A percentile compares a stretch with the other conserved stretches of the same genome.
phyloP scores from a whole-genome alignment of 2,113 vertebrate genomes.

The Microcebus ravelobensis region DNA sequence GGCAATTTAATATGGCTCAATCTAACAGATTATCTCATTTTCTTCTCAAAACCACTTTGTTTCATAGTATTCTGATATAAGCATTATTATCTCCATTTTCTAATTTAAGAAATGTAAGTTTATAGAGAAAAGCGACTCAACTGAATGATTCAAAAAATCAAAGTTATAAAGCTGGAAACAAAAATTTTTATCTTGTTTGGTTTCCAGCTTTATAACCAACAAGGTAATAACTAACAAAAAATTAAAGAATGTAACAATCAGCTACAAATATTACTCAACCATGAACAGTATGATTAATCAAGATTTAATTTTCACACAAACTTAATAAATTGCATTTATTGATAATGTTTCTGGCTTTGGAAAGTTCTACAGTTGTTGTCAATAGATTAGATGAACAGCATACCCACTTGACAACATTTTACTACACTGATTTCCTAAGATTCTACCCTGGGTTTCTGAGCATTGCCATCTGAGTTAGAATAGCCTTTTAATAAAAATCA shows the following conservation, averaged over 20 bases:
- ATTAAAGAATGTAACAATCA: background rate
- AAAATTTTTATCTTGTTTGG: background rate
- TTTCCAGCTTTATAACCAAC: background rate
- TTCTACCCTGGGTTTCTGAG: background rate
- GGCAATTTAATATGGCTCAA: background rate
- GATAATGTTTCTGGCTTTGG: background rate
- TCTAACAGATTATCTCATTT: background rate
- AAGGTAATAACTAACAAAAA: background rate
- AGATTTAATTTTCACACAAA: background rate
- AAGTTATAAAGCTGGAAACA: background rate
- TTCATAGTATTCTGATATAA: background rate
- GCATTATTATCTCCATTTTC: background rate
- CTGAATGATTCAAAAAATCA: background rate
- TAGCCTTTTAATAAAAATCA: background rate
- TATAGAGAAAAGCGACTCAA: background rate
- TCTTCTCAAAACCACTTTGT: background rate
- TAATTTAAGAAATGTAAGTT: background rate
- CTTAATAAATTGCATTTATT: background rate
- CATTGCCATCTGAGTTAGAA: background rate
- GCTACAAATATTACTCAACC: background rate
- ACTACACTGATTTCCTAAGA: background rate
- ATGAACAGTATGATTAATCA: conserved; percentile 37
- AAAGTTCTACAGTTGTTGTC: background rate
- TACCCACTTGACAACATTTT: background rate
- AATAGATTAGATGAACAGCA: background rate